Evolutionary conservation across 2,797 vertebrate genomes (phyloP), one percentile per base, ranked within the genome.

Genomic region (Acanthurus tractus): DNA sequence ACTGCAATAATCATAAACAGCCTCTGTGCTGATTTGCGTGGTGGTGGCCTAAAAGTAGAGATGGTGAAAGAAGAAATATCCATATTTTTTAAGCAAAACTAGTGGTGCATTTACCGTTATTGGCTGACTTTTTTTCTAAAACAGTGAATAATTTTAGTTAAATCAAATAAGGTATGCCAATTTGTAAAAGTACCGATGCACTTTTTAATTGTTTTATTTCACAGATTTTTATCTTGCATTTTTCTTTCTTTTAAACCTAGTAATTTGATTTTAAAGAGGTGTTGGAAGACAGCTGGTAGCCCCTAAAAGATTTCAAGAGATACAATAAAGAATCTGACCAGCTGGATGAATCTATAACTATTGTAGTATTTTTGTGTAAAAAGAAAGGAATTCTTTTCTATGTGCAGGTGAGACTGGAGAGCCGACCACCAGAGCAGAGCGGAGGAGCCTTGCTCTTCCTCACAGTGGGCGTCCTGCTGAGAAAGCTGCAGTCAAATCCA

Each of bases 381-480:
- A 22, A 20, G 4, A 36, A 23, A 15, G 22, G 49, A 2, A 4
- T 42, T 49, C 0, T 38, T 42, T 13, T 61, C 17, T 34, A 1
- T 53, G 2, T 83, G 36, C 89, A 99, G 94, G 98, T 99, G 80
- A 95, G 98, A 38, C 91, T 99, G 70, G 98, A 99, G 82, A 98
- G 97, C 84, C 95, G 96, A 66, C 96, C 96, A 0, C 97, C 97
- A 0, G 96, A 97, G 0, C 90, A 93, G 17, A 94, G 96, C 0
- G 97, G 96, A 0, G 98, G 98, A 0, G 96, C 97, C 0, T 81
- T 99, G 76, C 97, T 99, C 69, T 99, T 99, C 94, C 97, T 98
- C 89, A 99, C 98, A 0, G 97, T 99, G 74, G 98, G 98, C 0
- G 95, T 99, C 82, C 93, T 99, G 63, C 91, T 99, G 75, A 93